Percentiles rank a stretch among this genome's conserved stretches.
These are phyloP conservation scores for Zosterops borbonicus DNA, from an alignment of 2,113 vertebrate genomes.

Conservation along the genomic window DNA sequence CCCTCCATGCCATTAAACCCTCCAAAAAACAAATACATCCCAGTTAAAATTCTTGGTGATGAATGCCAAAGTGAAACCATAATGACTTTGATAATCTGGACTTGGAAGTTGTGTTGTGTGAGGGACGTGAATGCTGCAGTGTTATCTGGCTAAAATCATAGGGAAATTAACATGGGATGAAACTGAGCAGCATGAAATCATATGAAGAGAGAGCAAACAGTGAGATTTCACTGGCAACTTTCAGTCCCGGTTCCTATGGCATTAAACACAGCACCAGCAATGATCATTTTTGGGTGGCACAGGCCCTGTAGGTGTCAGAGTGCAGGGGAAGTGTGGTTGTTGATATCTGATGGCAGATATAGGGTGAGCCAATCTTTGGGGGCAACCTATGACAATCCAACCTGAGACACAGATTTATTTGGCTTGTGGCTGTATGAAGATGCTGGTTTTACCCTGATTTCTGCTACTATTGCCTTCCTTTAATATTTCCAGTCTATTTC, in stretches of 20 bases:
- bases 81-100: background rate
- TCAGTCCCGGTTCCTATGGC: background rate
- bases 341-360: background rate
- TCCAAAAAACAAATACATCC: background rate
- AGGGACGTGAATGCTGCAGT: background rate
- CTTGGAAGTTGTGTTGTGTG: background rate
- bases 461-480: background rate
- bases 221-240: background rate
- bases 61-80: background rate
- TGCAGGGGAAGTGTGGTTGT: background rate
- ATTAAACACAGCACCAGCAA: background rate
- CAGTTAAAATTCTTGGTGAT: slow-evolving; percentile 28
- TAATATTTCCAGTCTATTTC: background rate
- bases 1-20: background rate
- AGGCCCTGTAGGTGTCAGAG: background rate
- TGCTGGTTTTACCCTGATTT: background rate
- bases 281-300: background rate
- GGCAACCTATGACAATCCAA: background rate
- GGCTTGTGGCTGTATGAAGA: background rate
- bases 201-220: background rate
- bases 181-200: background rate
- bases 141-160: background rate
- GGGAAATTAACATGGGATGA: background rate
- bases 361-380: background rate
- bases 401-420: background rate